phyloP scores from a whole-genome alignment of 2,888 invertebrate genomes.

The Chalcosyrphus nemorum region DNA sequence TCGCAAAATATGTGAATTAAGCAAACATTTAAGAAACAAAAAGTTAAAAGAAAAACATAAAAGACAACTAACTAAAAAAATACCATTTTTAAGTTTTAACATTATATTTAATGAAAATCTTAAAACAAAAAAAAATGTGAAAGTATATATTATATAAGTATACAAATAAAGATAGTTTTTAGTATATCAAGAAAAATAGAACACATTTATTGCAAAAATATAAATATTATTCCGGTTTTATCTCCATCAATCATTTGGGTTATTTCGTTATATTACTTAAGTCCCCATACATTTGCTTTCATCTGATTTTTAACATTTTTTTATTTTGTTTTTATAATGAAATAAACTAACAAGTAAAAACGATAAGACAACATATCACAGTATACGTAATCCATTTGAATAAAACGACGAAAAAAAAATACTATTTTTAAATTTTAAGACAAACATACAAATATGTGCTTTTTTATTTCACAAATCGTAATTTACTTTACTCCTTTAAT shows the following conservation, averaged over 20 bases:
- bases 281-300: neutral
- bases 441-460: slow-evolving; percentile 11
- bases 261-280: neutral
- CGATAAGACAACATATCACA: slow-evolving; percentile 74
- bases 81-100: slow-evolving; percentile 68
- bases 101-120: slow-evolving; percentile 59
- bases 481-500: neutral
- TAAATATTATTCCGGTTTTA: neutral
- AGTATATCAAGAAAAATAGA: slow-evolving; percentile 36
- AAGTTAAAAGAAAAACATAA: slow-evolving; percentile 23
- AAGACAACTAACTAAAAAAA: slow-evolving; percentile 10
- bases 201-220: slow-evolving; percentile 10
- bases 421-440: slow-evolving; percentile 7
- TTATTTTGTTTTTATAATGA: neutral
- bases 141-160: slow-evolving; percentile 61
- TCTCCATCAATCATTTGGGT: too few species aligned
- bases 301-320: neutral
- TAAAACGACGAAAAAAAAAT: slow-evolving; percentile 20
- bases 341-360: slow-evolving; percentile 35
- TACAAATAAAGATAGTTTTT: slow-evolving; percentile 56
- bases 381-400: slow-evolving; percentile 71
- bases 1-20: slow-evolving; percentile 74
- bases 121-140: slow-evolving; percentile 12
- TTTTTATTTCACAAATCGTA: neutral
- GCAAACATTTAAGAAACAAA: slow-evolving; percentile 33